Evolutionary conservation across 2,888 invertebrate species (phyloP).

Genomic region (Drosophila barbarae): DNA sequence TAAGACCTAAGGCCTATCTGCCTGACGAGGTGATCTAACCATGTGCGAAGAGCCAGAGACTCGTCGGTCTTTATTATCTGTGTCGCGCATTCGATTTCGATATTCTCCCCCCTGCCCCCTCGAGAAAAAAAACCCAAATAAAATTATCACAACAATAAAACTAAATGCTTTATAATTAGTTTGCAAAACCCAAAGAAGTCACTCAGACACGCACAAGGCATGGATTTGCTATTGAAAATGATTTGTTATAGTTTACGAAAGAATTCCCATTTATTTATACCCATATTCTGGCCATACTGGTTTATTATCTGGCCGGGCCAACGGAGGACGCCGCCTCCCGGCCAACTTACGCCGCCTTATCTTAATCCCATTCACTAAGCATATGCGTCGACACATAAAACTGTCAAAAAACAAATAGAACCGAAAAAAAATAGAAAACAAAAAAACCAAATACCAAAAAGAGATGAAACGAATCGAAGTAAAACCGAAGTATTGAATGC

Average conservation of each 20-base stretch:
- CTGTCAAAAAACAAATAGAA: constrained; percentile 62
- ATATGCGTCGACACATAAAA: constrained; percentile 67
- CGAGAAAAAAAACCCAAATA: constrained; percentile 24
- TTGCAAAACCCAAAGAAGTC: constrained; percentile 50
- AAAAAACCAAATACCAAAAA: constrained; percentile 10
- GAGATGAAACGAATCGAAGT: constrained; percentile 10
- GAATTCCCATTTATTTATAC: constrained; percentile 37
- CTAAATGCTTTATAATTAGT: constrained; percentile 77
- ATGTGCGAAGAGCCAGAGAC: constrained; percentile 33
- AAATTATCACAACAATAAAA: constrained; percentile 77
- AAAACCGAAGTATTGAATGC: constrained; percentile 24
- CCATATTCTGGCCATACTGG: constrained; percentile 44
- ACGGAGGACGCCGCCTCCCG: constrained; percentile 8
- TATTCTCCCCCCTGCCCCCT: constrained; percentile 14
- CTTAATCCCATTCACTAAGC: constrained; percentile 73
- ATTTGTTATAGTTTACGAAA: constrained; percentile 57
- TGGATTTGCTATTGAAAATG: constrained; percentile 45
- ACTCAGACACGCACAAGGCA: not conserved
- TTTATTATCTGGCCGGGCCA: constrained; percentile 59
- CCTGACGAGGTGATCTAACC: constrained; percentile 44
- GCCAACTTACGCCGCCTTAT: constrained; percentile 65
- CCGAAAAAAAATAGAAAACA: constrained; percentile 38
- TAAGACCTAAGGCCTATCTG: constrained; percentile 49
- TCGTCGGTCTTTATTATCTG: constrained; percentile 39
- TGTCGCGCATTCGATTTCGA: constrained; percentile 18